phyloP scores from a whole-genome alignment of 2,113 vertebrate species.

The Arizona elegans region DNA sequence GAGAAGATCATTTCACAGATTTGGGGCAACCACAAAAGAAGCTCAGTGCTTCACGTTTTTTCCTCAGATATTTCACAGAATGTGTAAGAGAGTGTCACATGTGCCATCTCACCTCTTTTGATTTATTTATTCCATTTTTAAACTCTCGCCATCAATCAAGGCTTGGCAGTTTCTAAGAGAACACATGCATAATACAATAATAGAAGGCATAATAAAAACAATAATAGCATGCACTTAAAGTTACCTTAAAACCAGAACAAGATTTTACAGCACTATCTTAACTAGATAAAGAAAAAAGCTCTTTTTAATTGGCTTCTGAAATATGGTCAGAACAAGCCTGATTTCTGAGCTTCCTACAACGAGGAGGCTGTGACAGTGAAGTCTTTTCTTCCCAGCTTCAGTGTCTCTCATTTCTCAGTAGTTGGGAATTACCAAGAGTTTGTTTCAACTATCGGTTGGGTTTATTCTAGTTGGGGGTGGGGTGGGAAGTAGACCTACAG shows the following conservation, averaged over 20 bases:
- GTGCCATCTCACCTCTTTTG: background rate
- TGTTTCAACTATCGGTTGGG: background rate
- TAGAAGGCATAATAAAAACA: background rate
- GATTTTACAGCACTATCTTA: background rate
- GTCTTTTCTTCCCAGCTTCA: background rate
- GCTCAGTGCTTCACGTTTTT: background rate
- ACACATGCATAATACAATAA: background rate
- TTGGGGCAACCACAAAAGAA: background rate
- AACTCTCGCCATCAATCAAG: background rate
- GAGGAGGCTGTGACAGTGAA: background rate
- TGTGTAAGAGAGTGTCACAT: background rate
- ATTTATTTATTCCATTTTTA: background rate
- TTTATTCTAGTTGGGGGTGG: background rate
- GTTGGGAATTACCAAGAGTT: background rate
- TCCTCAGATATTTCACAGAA: background rate
- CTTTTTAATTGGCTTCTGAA: background rate
- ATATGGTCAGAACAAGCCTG: background rate
- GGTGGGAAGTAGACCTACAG: background rate
- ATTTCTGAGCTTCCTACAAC: background rate
- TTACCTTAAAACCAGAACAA: background rate
- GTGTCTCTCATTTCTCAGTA: background rate
- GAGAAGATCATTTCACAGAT: background rate
- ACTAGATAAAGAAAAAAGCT: background rate
- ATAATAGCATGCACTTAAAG: background rate
- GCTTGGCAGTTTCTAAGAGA: background rate